These are phyloP conservation scores for Aix galericulata DNA, from an alignment of 2,113 vertebrate genomes.

Conservation along the genomic window DNA sequence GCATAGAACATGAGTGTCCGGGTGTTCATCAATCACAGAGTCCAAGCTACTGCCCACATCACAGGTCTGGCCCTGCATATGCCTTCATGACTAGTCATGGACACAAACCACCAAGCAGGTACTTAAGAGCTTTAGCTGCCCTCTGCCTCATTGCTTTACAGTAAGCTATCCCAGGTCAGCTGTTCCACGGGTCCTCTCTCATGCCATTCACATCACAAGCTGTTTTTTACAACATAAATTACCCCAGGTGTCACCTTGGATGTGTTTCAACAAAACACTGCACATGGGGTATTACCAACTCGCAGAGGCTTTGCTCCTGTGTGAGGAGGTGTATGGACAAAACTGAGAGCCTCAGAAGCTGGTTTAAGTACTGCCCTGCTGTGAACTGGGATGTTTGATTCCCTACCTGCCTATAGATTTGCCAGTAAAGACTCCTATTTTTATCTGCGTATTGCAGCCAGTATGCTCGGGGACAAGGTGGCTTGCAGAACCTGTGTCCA, in stretches of 20 bases:
- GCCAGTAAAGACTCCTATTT: neutral
- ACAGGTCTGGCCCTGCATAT: neutral
- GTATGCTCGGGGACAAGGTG: neutral
- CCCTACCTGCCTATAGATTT: neutral
- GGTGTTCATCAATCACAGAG: neutral
- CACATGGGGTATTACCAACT: neutral
- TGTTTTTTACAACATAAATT: neutral
- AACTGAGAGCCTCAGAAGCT: neutral
- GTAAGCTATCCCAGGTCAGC: neutral
- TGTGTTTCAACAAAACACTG: neutral
- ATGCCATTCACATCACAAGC: neutral
- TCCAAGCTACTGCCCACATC: neutral
- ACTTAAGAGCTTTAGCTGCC: neutral
- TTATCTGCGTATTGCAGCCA: neutral
- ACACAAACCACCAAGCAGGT: neutral
- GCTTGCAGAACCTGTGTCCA: neutral
- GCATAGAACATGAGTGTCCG: neutral
- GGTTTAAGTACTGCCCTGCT: neutral
- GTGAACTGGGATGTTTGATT: neutral
- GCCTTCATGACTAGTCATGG: neutral
- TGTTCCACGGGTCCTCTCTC: neutral
- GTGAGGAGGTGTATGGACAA: neutral
- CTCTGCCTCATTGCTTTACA: neutral
- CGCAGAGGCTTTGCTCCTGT: neutral
- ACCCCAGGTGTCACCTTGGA: neutral